These are phyloP conservation scores for Acestrorhynchus altus DNA, from an alignment of 2,797 vertebrate genomes.

Conservation along the genomic window DNA sequence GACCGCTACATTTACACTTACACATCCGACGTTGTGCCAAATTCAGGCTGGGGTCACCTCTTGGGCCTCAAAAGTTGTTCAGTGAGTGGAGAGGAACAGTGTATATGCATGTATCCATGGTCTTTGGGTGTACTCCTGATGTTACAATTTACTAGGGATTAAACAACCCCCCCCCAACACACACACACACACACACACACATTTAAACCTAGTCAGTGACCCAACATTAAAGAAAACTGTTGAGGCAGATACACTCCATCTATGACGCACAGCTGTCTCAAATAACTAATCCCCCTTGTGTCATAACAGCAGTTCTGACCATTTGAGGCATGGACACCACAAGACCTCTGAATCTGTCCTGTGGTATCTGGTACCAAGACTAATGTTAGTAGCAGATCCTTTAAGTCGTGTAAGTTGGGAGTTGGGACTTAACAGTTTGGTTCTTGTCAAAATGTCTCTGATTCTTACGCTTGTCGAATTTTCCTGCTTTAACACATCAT, in stretches of 20 bases:
- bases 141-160: conserved; percentile 4
- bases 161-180: neutral
- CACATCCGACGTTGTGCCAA: conserved; percentile 60
- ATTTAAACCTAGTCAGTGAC: conserved; percentile 11
- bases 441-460: too few species aligned
- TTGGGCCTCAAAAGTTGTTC: conserved; percentile 11
- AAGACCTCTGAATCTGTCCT: too few species aligned
- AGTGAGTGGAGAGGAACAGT: neutral
- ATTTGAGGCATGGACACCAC: too few species aligned
- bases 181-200: conserved; percentile 8
- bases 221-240: conserved; percentile 21
- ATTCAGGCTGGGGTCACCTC: conserved; percentile 56
- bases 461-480: too few species aligned
- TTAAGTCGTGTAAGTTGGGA: too few species aligned
- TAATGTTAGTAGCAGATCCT: too few species aligned
- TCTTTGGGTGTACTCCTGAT: neutral
- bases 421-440: too few species aligned
- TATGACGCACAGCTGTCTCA: neutral
- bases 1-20: conserved; percentile 75
- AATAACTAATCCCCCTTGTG: neutral
- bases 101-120: conserved; percentile 1
- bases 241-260: neutral
- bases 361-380: too few species aligned
- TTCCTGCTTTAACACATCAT: too few species aligned
- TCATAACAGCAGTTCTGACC: too few species aligned